Base-by-base conservation (phyloP, 2,797 vertebrate genomes). In the Dendrocincla fuliginosa region DNA sequence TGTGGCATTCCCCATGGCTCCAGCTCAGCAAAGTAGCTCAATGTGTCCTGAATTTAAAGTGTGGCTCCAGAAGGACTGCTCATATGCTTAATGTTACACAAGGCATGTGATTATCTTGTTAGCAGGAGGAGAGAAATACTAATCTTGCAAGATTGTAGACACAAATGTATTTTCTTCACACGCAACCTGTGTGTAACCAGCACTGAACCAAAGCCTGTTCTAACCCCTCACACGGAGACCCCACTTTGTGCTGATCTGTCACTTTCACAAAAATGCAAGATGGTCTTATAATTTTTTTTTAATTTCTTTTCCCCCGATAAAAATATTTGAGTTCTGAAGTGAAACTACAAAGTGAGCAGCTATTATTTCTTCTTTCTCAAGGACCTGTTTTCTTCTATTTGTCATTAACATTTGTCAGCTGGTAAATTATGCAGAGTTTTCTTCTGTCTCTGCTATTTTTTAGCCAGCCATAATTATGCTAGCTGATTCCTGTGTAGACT, bases 361-460 rank as follows among this genome's bases (percentile, higher is more conserved):
- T 84, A 84, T 89, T 95, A 95, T 96, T 97, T 95, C 94, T 91
- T 84, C 94, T 93, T 96, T 95, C 93, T 93, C 28, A 77, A 96
- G 86, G 91, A 95, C 92, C 95, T 96, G 95, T 97, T 97, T 97
- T 96, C 96, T 97, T 95, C 86, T 95, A 61, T 73, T 96, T 93
- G 86, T 97, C 82, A 90, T 96, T 97, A 97, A 95, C 96, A 97
- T 95, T 97, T 96, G 96, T 95, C 93, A 97, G 94, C 89, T 95
- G 93, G 92, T 96, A 94, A 96, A 94, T 92, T 86, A 96, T 95
- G 93, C 91, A 84, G 9, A 41, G 57, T 81, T 94, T 90, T 90
- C 84, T 95, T 87, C 61, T 67, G 61, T 84, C 49, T 93, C 73
- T 93, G 79, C 80, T 89, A 60, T 92, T 94, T 93, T 89, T 95